Conservation (phyloP, 2,888 invertebrate species). For the Lithophane ornitopus region DNA sequence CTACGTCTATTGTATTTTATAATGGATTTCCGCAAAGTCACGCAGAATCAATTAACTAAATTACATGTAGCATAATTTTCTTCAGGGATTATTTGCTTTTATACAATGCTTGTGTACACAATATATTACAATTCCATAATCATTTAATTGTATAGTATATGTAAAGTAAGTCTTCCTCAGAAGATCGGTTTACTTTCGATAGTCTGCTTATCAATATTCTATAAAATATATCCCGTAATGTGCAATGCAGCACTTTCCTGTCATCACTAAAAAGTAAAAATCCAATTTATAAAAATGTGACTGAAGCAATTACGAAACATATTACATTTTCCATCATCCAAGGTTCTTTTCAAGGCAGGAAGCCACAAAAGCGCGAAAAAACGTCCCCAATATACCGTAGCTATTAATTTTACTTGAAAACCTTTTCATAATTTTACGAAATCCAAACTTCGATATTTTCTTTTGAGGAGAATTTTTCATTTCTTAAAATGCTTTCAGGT, state of each 20-base stretch:
- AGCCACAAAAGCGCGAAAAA: conserved; percentile 37
- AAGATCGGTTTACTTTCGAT: neutral
- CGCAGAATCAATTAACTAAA: too few species aligned
- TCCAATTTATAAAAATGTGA: conserved; percentile 23
- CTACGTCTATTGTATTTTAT: too few species aligned
- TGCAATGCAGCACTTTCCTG: neutral
- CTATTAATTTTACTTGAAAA: conserved; percentile 52
- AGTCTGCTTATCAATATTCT: neutral
- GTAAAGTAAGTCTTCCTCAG: neutral
- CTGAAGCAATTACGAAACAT: conserved; percentile 35
- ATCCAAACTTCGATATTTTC: conserved; percentile 59
- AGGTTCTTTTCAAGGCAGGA: conserved; percentile 31
- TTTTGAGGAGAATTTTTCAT: conserved; percentile 55
- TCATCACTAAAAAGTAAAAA: conserved; percentile 22
- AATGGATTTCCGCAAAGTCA: too few species aligned
- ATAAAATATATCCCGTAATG: neutral
- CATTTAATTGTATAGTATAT: neutral
- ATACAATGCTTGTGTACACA: too few species aligned
- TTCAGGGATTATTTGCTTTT: neutral
- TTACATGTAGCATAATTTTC: neutral
- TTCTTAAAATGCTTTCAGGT: conserved; percentile 49
- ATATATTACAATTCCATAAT: neutral
- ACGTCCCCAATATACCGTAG: conserved; percentile 33
- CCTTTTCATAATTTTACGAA: conserved; percentile 54
- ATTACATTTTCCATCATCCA: conserved; percentile 33